Conservation (phyloP, 2,888 invertebrate species). For the Epirrita christyi region DNA sequence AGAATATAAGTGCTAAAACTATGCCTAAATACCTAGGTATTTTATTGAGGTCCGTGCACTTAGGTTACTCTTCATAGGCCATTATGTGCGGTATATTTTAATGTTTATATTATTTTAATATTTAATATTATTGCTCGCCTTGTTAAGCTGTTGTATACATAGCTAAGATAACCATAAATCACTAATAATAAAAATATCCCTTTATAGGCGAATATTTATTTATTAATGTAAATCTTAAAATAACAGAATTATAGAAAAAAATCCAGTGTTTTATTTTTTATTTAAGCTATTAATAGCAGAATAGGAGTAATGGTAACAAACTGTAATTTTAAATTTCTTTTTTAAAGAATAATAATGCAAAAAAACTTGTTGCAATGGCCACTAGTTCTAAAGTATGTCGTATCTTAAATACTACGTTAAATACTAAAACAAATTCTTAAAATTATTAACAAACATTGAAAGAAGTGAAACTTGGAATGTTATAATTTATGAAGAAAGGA, state of each 20-base stretch:
- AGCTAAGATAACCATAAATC: too few species aligned
- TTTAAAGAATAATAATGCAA: constrained; percentile 39
- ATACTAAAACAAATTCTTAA: constrained; percentile 65
- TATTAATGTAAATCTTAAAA: constrained; percentile 74
- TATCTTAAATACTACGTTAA: constrained; percentile 64
- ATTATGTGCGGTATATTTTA: too few species aligned
- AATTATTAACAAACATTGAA: constrained; percentile 61
- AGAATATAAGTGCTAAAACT: too few species aligned
- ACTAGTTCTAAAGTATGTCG: constrained; percentile 53
- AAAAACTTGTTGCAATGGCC: constrained; percentile 51
- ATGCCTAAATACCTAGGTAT: too few species aligned
- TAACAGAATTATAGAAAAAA: constrained; percentile 64
- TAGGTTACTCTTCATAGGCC: too few species aligned
- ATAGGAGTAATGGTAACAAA: constrained; percentile 9
- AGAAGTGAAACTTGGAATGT: constrained; percentile 62
- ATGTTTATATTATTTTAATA: too few species aligned
- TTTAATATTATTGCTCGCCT: too few species aligned
- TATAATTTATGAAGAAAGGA: constrained; percentile 46
- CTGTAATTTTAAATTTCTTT: constrained; percentile 8
- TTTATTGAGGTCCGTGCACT: too few species aligned
- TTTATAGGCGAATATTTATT: constrained; percentile 78
- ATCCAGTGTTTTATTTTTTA: constrained; percentile 38
- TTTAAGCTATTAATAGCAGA: constrained; percentile 35
- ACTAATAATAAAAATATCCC: constrained; percentile 49
- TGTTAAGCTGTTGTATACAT: too few species aligned